Percentiles rank a stretch among this genome's conserved stretches.
phyloP scores from a whole-genome alignment of 2,888 invertebrate genomes.

The Celastrina argiolus region DNA sequence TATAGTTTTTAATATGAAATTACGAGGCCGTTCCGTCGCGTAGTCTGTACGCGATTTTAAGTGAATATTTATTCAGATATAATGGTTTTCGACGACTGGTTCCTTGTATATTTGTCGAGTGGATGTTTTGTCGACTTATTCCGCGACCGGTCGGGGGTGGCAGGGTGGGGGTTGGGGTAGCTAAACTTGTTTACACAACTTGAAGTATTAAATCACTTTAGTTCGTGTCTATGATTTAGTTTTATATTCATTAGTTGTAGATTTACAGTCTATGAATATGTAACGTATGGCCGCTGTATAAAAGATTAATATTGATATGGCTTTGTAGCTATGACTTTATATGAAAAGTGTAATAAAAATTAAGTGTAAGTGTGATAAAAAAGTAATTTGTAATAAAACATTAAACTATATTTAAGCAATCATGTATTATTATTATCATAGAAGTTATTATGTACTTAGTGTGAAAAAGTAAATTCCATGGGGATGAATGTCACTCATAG shows the following conservation, averaged over 20 bases:
- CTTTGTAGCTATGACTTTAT: too few species aligned
- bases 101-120: conserved; percentile 36
- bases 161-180: conserved; percentile 43
- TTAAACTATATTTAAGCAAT: too few species aligned
- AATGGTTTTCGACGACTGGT: conserved; percentile 35
- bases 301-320: too few species aligned
- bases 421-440: too few species aligned
- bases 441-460: too few species aligned
- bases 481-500: too few species aligned
- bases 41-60: conserved; percentile 24
- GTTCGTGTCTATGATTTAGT: conserved; percentile 51
- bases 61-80: conserved; percentile 41
- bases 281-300: background rate
- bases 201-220: conserved; percentile 66
- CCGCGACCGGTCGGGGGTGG: conserved; percentile 41
- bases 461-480: too few species aligned
- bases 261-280: background rate
- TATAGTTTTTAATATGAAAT: background rate
- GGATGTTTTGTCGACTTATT: conserved; percentile 49
- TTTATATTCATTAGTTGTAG: background rate
- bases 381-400: too few species aligned
- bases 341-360: too few species aligned
- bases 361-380: too few species aligned
- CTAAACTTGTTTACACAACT: conserved; percentile 72
- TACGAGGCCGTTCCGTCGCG: background rate